Evolutionary conservation across 2,113 vertebrate genomes (phyloP).

Genomic region (Serilophus lunatus): DNA sequence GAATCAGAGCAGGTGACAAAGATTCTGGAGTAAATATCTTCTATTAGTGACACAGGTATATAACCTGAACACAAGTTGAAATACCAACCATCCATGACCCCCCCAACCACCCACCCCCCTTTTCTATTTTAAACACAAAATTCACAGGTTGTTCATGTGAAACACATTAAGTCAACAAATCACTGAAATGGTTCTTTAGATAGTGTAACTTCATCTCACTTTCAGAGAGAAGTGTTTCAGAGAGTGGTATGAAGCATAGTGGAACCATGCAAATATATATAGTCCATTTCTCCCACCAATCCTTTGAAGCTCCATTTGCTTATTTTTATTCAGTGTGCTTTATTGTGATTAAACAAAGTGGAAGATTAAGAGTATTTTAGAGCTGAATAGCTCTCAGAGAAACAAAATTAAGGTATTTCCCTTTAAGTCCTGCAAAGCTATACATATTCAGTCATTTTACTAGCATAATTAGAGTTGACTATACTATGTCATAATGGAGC

Average conservation of each 20-base stretch:
- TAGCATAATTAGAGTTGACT: not conserved
- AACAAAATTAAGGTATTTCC: not conserved
- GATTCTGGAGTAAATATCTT: slow-evolving; percentile 26
- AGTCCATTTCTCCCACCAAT: not conserved
- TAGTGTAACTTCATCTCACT: not conserved
- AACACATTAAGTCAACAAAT: not conserved
- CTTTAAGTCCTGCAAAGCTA: not conserved
- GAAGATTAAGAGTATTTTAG: not conserved
- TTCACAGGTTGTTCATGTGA: not conserved
- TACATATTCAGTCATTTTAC: not conserved
- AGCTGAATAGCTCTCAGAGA: not conserved
- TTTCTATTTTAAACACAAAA: not conserved
- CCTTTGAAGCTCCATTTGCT: not conserved
- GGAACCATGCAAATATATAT: not conserved
- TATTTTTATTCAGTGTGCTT: not conserved
- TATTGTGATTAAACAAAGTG: not conserved
- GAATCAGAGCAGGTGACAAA: slow-evolving; percentile 36
- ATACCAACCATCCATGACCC: not conserved
- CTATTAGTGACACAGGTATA: not conserved
- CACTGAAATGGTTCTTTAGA: not conserved
- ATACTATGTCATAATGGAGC: slow-evolving; percentile 8
- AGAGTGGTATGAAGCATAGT: not conserved
- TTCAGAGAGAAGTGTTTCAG: not conserved
- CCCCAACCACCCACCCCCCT: not conserved
- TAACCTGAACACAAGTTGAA: not conserved